A percentile compares a stretch with the other conserved stretches of the same genome.
These are phyloP conservation scores for Brachionus sp. DNA, from an alignment of 1,140 invertebrate genomes.

Conservation along the genomic window DNA sequence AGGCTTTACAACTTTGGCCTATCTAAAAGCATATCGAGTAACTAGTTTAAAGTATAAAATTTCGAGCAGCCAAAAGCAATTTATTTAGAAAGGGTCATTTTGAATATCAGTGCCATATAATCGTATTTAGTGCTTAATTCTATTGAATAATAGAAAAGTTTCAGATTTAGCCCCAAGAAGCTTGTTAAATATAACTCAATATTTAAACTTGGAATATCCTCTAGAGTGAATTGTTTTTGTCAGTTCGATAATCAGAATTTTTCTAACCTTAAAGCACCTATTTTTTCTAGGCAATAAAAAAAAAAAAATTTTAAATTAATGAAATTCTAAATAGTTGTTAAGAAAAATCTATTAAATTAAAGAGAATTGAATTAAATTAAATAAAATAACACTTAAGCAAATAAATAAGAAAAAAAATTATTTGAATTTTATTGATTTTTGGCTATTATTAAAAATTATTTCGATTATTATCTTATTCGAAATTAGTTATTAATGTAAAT, in stretches of 20 bases:
- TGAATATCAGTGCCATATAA: neutral
- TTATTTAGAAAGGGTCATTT: neutral
- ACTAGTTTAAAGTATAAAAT: neutral
- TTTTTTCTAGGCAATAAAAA: neutral
- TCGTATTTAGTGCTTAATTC: neutral
- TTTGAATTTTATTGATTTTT: neutral
- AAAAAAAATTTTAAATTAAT: neutral
- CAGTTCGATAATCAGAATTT: neutral
- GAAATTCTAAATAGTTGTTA: neutral
- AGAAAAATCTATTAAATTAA: neutral
- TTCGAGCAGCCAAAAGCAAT: neutral
- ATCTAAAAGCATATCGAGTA: neutral
- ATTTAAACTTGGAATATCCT: neutral
- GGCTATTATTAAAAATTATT: too few relatives aligned
- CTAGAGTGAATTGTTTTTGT: neutral
- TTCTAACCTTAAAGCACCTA: neutral
- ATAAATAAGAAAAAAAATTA: neutral
- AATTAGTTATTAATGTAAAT: neutral
- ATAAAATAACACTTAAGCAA: neutral
- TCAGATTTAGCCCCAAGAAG: neutral
- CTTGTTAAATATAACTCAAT: neutral
- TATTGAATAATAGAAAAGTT: neutral
- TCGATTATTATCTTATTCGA: neutral
- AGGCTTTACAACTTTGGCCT: neutral
- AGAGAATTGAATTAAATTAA: neutral